These are phyloP conservation scores for Strigamia crassipes DNA, from an alignment of 2,888 invertebrate genomes.

Conservation along the genomic window DNA sequence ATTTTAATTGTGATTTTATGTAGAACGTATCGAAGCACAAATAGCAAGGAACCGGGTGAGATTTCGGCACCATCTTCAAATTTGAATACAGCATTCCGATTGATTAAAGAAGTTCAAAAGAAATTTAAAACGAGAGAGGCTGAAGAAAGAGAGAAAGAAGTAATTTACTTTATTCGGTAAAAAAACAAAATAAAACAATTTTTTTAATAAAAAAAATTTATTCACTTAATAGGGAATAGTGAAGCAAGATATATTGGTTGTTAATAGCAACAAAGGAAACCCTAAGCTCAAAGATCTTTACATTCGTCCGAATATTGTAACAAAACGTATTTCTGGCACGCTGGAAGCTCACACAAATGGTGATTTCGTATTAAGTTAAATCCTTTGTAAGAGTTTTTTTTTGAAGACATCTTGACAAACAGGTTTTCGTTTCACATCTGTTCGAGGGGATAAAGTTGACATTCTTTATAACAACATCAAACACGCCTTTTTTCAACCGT, in stretches of 20 bases:
- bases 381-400: background rate
- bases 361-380: conserved; percentile 49
- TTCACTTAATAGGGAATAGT: conserved; percentile 71
- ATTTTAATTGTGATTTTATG: background rate
- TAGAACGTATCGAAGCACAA: conserved; percentile 91
- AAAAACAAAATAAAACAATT: background rate
- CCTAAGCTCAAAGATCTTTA: conserved; percentile 97
- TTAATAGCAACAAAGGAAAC: conserved; percentile 95
- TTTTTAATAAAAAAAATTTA: background rate
- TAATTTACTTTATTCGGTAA: background rate
- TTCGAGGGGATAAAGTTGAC: conserved; percentile 99
- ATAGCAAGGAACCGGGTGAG: conserved; percentile 96
- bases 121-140: conserved; percentile 97
- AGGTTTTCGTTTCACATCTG: conserved; percentile 86
- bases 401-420: conserved; percentile 18
- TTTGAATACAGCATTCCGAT: conserved; percentile 91
- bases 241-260: conserved; percentile 93
- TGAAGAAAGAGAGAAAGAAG: conserved; percentile 97
- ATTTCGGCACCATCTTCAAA: conserved; percentile 92
- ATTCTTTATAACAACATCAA: conserved; percentile 99
- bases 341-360: conserved; percentile 96
- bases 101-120: conserved; percentile 99
- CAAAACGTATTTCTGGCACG: conserved; percentile 80
- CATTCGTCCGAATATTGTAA: conserved; percentile 98
- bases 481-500: conserved; percentile 98